Percentiles rank a stretch among this genome's conserved stretches.
These are phyloP conservation scores for Caenorhabditis sp. DNA, from an alignment of 2,888 invertebrate species.

Conservation along the genomic window DNA sequence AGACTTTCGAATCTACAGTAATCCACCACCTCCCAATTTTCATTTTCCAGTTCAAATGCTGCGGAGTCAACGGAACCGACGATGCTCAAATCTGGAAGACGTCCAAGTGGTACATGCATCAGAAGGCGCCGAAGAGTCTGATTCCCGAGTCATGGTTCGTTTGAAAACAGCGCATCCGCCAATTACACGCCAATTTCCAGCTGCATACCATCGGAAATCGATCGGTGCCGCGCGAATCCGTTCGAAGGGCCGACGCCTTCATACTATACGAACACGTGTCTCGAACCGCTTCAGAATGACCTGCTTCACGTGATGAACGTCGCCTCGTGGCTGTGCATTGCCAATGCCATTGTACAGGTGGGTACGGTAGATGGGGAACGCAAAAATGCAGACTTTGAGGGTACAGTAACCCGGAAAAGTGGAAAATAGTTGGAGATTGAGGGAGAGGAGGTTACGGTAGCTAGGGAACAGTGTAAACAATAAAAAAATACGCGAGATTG, in stretches of 20 bases:
- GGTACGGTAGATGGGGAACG: background rate
- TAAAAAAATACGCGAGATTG: no score
- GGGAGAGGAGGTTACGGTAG: no score
- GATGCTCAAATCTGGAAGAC: constrained; percentile 80
- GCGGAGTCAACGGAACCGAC: constrained; percentile 82
- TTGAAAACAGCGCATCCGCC: background rate
- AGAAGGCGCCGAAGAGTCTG: constrained; percentile 67
- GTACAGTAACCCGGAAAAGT: background rate
- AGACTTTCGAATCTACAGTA: constrained; percentile 3
- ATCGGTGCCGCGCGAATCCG: constrained; percentile 64
- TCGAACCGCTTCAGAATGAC: constrained; percentile 77
- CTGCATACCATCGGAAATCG: constrained; percentile 61
- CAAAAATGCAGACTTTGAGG: no score
- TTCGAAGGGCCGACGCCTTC: constrained; percentile 40
- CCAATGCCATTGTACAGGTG: constrained; percentile 77
- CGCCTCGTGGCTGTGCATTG: constrained; percentile 80
- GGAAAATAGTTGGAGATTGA: no score
- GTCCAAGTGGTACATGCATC: constrained; percentile 83
- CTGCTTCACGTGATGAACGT: constrained; percentile 79
- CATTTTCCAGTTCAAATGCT: constrained; percentile 79
- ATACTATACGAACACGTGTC: constrained; percentile 79
- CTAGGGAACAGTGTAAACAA: no score
- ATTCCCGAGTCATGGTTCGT: constrained; percentile 64
- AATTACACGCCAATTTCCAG: constrained; percentile 48
- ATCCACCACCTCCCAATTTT: no score